Evolutionary conservation across 2,888 invertebrate genomes (phyloP).

Genomic region (Lathronympha strigana): DNA sequence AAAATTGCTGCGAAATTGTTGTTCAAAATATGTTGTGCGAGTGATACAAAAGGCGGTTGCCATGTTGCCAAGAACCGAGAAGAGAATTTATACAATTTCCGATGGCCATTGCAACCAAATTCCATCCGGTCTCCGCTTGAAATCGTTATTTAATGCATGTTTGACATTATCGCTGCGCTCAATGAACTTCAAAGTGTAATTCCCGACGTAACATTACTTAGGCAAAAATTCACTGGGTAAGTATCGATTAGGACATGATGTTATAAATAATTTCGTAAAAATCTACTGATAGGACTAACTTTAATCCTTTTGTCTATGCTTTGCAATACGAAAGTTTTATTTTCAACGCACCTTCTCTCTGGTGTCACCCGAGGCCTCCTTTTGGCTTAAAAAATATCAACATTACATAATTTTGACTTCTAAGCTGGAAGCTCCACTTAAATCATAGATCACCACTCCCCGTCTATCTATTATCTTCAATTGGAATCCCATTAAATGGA

Average conservation of each 20-base stretch:
- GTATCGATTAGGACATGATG: no score
- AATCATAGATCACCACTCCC: constrained; percentile 18
- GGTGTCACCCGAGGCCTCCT: background rate
- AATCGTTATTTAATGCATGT: background rate
- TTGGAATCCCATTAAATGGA: constrained; percentile 33
- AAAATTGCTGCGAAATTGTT: no score
- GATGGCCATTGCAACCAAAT: constrained; percentile 18
- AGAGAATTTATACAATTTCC: constrained; percentile 13
- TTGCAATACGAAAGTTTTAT: background rate
- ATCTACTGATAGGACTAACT: no score
- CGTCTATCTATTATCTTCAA: constrained; percentile 7
- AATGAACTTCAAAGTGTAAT: background rate
- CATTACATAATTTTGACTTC: no score
- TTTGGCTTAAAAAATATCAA: background rate
- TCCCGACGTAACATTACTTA: no score
- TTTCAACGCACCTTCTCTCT: background rate
- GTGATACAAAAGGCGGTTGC: background rate
- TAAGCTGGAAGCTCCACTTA: no score
- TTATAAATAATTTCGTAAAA: no score
- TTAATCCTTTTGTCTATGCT: background rate
- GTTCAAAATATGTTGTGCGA: background rate
- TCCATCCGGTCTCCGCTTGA: constrained; percentile 9
- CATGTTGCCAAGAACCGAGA: constrained; percentile 4
- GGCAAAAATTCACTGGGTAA: no score
- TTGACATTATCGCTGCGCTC: constrained; percentile 9